Evolutionary conservation across 2,113 vertebrate genomes (phyloP).

Genomic region (Microcebus griseorufus): DNA sequence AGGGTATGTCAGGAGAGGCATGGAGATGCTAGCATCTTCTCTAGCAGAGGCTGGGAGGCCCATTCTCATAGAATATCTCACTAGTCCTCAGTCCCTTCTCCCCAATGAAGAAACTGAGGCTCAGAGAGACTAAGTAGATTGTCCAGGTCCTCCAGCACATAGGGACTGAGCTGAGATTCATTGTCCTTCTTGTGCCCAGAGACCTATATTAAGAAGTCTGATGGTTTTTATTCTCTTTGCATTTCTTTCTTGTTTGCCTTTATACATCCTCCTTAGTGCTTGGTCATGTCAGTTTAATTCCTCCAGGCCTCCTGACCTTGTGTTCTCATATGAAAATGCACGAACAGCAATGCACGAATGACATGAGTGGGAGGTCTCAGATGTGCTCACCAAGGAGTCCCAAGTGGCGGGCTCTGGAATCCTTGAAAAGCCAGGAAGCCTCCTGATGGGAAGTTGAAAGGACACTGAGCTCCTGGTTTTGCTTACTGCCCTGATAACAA

Average conservation of each 20-base stretch:
- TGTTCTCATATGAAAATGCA: neutral
- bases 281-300: neutral
- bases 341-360: fast-evolving
- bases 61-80: neutral
- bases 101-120: neutral
- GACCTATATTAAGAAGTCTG: neutral
- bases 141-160: neutral
- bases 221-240: neutral
- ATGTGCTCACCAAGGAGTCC: neutral
- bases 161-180: neutral
- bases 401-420: neutral
- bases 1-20: too few relatives aligned
- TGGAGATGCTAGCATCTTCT: neutral
- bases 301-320: neutral
- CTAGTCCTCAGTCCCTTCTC: neutral
- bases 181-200: neutral
- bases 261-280: neutral
- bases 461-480: neutral
- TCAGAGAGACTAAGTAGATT: neutral
- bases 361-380: neutral
- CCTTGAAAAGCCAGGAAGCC: neutral
- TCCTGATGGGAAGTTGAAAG: neutral
- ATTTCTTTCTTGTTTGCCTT: neutral
- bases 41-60: neutral
- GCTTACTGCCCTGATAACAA: neutral